Evolutionary conservation across 1,140 invertebrate species (phyloP).

Genomic region (Pemphigus obesinymphae): DNA sequence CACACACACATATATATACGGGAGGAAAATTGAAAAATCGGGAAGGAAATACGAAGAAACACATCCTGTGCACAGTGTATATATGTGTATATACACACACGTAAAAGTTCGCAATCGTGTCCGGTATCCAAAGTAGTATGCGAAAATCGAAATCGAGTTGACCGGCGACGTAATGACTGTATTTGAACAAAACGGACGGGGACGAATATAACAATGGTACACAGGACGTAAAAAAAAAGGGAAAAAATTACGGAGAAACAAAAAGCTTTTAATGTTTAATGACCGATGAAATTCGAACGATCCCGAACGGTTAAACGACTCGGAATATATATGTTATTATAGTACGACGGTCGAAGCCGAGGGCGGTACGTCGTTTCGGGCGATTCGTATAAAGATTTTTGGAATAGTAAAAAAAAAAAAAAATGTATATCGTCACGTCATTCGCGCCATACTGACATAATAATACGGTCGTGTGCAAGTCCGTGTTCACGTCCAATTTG

Average conservation of each 20-base stretch:
- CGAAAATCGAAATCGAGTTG: neutral
- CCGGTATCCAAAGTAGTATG: neutral
- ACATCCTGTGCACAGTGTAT: no score
- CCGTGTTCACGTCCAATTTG: no score
- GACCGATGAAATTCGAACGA: conserved; percentile 9
- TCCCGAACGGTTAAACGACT: neutral
- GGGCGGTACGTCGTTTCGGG: neutral
- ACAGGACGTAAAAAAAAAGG: neutral
- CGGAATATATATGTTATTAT: neutral
- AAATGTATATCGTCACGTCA: no score
- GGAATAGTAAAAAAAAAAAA: no score
- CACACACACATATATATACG: neutral
- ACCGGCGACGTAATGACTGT: neutral
- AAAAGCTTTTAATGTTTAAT: conserved; percentile 21
- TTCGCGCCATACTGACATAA: no score
- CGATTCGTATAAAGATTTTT: neutral
- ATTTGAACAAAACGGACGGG: neutral
- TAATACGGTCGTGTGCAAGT: no score
- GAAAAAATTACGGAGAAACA: neutral
- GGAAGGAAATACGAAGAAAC: neutral
- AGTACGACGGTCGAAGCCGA: neutral
- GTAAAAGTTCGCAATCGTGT: neutral
- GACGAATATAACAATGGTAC: neutral
- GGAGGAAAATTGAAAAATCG: no score
- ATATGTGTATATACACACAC: no score